Evolutionary conservation across 2,797 vertebrate genomes (phyloP), one percentile per base, ranked within the genome.

Genomic region (Pristis pectinata): DNA sequence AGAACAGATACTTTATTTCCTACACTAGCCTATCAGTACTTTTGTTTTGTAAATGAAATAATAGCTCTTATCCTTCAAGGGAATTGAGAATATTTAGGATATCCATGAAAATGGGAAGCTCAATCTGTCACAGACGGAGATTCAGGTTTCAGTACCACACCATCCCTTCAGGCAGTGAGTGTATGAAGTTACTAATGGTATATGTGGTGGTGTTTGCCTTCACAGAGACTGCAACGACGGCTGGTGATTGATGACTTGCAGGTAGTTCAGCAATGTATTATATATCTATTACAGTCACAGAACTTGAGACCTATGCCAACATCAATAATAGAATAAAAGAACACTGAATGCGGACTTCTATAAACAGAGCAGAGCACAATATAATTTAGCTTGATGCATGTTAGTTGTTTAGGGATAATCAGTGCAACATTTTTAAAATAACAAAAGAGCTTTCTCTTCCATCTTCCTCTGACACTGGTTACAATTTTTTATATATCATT

Each of bases 131-230:
- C 11, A 94, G 72, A 53, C 15, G 70, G 37, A n/a, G 92, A 76
- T 56, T 94, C 72, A 53, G 13, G 92, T 94, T 94, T 94, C 92
- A 94, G 4, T 53, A 11, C 44, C 72, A 94, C 15, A 49, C 92
- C 27, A 24, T 94, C 24, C 67, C 92, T 94, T 76, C 70, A 94
- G 92, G 92, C 70, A 34, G 49, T 94, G 44, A 76, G 44, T 53
- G 92, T 94, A 94, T 94, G 92, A 76, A 76, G 92, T 94, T 94
- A 94, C 92, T 94, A 94, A 94, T 94, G 92, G 92, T 74, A 70
- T 49, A 56, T 56, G 44, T 74, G 92, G 72, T 56, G 92, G 67
- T 19, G 64, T 76, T 94, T 49, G 70, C 70, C 92, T 94, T 94
- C 92, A 94, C 44, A 76, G 70, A 76, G 92, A n/a, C 44, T 94